A percentile compares a stretch with the other conserved stretches of the same genome.
These are phyloP conservation scores for Arothron firmamentum DNA, from an alignment of 2,113 vertebrate genomes.

Conservation along the genomic window DNA sequence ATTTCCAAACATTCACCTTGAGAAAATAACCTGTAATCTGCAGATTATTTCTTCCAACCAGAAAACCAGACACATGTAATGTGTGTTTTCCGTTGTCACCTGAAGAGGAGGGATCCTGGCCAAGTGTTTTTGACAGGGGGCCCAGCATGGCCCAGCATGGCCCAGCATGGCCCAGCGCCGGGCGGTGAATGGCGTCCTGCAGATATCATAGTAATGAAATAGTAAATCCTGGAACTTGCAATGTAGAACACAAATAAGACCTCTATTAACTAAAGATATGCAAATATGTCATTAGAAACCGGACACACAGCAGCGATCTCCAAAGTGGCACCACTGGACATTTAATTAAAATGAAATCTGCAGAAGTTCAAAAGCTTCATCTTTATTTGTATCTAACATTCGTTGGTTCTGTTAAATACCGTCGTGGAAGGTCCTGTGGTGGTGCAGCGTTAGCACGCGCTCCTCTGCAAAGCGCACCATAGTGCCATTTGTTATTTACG, in stretches of 20 bases:
- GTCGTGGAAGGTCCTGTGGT: slow-evolving; percentile 18
- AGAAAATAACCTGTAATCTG: slow-evolving; percentile 49
- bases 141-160: slow-evolving; percentile 40
- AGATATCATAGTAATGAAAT: too few relatives aligned
- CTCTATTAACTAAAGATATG: too few relatives aligned
- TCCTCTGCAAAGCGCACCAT: slow-evolving; percentile 13
- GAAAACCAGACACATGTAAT: slow-evolving; percentile 6
- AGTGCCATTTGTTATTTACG: background rate
- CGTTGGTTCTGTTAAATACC: slow-evolving; percentile 30
- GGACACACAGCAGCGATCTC: too few relatives aligned
- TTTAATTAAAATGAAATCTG: too few relatives aligned
- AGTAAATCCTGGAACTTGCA: too few relatives aligned
- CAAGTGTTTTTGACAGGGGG: slow-evolving; percentile 28
- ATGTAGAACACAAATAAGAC: too few relatives aligned
- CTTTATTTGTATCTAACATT: background rate
- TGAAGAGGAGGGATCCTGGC: too few relatives aligned
- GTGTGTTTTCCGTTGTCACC: slow-evolving; percentile 23
- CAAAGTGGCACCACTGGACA: too few relatives aligned
- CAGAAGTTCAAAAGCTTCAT: too few relatives aligned
- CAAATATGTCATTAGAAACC: too few relatives aligned
- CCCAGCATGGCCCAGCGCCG: too few relatives aligned
- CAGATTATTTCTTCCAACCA: slow-evolving; percentile 13
- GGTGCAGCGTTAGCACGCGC: slow-evolving; percentile 32
- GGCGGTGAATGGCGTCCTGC: too few relatives aligned
- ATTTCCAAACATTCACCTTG: slow-evolving; percentile 57